These are phyloP conservation scores for Tridacna gigas DNA, from an alignment of 2,888 invertebrate species.

Conservation along the genomic window DNA sequence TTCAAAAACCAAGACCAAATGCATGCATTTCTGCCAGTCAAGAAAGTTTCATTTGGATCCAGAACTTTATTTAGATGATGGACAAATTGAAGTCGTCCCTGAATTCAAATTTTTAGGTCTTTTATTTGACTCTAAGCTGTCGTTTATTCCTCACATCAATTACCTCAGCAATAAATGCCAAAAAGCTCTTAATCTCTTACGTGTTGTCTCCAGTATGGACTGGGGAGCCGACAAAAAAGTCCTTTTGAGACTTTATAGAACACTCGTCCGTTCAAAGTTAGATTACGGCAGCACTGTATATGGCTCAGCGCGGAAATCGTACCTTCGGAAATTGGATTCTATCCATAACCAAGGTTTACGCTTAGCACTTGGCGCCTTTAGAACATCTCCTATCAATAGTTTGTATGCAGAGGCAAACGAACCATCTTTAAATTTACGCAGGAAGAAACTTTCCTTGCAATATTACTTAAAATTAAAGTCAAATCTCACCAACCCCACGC, in stretches of 20 bases:
- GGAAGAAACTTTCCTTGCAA: slow-evolving; percentile 26
- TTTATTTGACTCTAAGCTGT: slow-evolving; percentile 55
- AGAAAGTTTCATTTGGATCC: slow-evolving; percentile 46
- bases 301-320: slow-evolving; percentile 52
- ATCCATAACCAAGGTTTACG: slow-evolving; percentile 58
- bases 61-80: slow-evolving; percentile 16
- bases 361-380: slow-evolving; percentile 42
- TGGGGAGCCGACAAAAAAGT: slow-evolving; percentile 47
- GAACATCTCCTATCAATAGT: slow-evolving; percentile 51
- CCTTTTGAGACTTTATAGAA: slow-evolving; percentile 35
- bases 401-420: slow-evolving; percentile 44
- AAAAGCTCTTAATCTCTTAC: slow-evolving; percentile 53
- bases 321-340: slow-evolving; percentile 46
- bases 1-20: slow-evolving; percentile 47
- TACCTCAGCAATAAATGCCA: slow-evolving; percentile 39
- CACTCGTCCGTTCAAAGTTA: slow-evolving; percentile 46
- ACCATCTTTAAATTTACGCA: slow-evolving; percentile 20
- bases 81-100: slow-evolving; percentile 33
- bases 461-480: slow-evolving; percentile 27
- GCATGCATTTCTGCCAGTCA: slow-evolving; percentile 45
- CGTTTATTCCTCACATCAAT: slow-evolving; percentile 51
- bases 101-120: slow-evolving; percentile 52
- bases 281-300: slow-evolving; percentile 57
- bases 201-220: slow-evolving; percentile 33
- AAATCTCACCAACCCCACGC: slow-evolving; percentile 4